Base-by-base conservation (phyloP, 2,797 vertebrate genomes). In the Spheniscus humboldti region DNA sequence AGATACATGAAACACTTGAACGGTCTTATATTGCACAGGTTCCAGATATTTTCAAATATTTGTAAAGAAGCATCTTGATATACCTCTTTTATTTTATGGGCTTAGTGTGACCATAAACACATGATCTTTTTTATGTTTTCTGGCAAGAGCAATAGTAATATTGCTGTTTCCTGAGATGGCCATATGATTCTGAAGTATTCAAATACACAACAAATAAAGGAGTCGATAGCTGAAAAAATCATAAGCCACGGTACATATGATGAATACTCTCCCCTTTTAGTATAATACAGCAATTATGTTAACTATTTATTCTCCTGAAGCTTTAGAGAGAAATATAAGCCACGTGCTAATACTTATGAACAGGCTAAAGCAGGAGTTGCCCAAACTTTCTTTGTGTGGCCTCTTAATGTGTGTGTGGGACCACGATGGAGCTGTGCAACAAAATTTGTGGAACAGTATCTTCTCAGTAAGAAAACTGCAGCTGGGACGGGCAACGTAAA, bases 11-110 rank as follows among this genome's bases (percentile, higher is more conserved):
- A 80, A 95, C 59, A 63, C 47, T 84, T 88, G 33, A 90, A 47
- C 60, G 56, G 18, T 77, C 76, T 84, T n/a, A 62, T 60, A 52
- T 67, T 81, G 19, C 91, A 92, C 24, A 80, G 59, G 72, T 83
- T 90, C 43, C 50, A 93, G 50, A 7, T 92, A 62, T 94, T 96
- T 89, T 90, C 69, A 77, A 89, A 69, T 71, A 89, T 25, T 66
- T 88, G 67, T 56, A 52, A 93, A 77, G 62, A 78, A 88, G 24
- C 63, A 66, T 90, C 25, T 47, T 63, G 43, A 53, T 80, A 73
- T 3, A 45, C 20, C 28, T 56, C 20, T 79, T 39, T 28, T 41
- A 75, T 82, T 92, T 92, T 67, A 85, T 30, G 37, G 33, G 37
- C 39, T 86, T 41, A 90, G 57, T 56, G 64, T 1, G 8, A 53